phyloP scores from a whole-genome alignment of 2,113 vertebrate genomes.

The Syngnathoides biaculeatus region DNA sequence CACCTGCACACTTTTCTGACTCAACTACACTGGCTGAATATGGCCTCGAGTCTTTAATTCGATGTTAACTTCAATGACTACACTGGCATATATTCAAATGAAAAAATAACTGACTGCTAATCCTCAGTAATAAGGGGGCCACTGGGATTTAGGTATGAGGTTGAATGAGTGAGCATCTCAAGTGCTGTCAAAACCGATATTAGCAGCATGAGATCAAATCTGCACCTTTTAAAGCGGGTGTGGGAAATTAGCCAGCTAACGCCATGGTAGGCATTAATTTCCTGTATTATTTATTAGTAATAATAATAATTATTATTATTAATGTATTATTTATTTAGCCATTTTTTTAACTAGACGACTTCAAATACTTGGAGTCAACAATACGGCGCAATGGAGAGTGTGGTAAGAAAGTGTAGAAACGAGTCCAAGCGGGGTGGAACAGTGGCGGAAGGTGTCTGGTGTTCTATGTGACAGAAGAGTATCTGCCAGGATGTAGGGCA shows the following conservation, averaged over 20 bases:
- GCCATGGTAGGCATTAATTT: constrained; percentile 16
- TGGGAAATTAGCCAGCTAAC: background rate
- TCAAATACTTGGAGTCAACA: no score
- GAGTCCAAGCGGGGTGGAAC: no score
- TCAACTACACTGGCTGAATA: background rate
- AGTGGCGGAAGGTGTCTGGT: no score
- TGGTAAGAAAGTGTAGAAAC: no score
- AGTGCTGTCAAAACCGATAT: constrained; percentile 3
- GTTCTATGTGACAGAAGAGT: no score
- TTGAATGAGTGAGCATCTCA: background rate
- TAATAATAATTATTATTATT: no score
- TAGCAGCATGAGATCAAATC: constrained; percentile 19
- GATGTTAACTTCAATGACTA: background rate
- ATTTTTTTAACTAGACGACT: no score
- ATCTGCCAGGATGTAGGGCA: no score
- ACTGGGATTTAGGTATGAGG: background rate
- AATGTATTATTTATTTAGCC: no score
- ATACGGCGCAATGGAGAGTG: no score
- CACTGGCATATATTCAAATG: background rate
- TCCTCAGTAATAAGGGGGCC: constrained; percentile 20
- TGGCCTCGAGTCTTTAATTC: background rate
- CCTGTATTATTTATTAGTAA: no score
- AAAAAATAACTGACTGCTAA: constrained; percentile 12
- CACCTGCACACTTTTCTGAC: no score
- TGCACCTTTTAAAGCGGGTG: background rate